Conservation (phyloP, 2,888 invertebrate species). For the Chamaedrilus cognettii region DNA sequence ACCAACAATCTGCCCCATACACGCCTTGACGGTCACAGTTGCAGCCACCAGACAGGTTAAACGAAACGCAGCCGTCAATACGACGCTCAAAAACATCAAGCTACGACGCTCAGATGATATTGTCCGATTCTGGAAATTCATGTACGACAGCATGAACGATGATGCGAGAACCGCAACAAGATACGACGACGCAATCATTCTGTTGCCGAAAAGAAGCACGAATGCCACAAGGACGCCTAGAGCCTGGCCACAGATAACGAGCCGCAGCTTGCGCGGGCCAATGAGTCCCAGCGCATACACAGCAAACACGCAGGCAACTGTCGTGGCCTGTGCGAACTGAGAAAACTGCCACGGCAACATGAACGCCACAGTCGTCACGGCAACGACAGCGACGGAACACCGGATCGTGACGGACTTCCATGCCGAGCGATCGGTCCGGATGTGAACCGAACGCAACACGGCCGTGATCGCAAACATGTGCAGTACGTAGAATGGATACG, state of each 20-base stretch:
- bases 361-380: constrained; percentile 56
- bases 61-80: too few relatives aligned
- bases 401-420: not conserved
- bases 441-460: constrained; percentile 45
- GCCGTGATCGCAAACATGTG: constrained; percentile 74
- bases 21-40: not conserved
- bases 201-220: constrained; percentile 65
- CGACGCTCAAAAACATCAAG: not conserved
- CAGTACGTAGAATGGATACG: constrained; percentile 77
- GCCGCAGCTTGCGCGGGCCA: constrained; percentile 52
- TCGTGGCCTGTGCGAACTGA: constrained; percentile 79
- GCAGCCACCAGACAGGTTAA: too few relatives aligned
- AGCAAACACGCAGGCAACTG: constrained; percentile 72
- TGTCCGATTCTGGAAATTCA: not conserved
- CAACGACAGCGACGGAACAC: constrained; percentile 38
- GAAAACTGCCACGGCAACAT: constrained; percentile 70
- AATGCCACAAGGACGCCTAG: constrained; percentile 61
- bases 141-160: not conserved
- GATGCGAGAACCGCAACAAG: not conserved
- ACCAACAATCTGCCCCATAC: not conserved
- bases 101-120: not conserved
- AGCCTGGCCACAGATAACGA: constrained; percentile 60
- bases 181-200: constrained; percentile 64
- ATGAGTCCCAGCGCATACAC: constrained; percentile 65
- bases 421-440: not conserved